Conservation (phyloP, 1,140 invertebrate species). For the Condylostylus longicornis region DNA sequence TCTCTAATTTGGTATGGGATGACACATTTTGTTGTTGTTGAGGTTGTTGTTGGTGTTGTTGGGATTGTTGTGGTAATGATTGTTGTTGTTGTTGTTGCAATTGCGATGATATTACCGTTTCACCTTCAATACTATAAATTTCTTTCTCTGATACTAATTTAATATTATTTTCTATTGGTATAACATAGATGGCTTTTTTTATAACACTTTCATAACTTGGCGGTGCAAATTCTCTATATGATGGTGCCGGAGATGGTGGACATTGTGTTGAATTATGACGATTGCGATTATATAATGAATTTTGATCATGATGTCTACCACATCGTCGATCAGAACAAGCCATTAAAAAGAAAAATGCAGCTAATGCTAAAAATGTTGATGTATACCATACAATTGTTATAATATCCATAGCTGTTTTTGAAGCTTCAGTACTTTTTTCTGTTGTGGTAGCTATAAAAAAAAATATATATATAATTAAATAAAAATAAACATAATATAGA, state of each 20-base stretch:
- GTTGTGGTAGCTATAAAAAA: conserved; percentile 6
- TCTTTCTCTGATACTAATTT: too few species aligned
- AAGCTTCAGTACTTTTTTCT: conserved; percentile 17
- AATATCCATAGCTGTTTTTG: conserved; percentile 30
- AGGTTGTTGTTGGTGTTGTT: too few species aligned
- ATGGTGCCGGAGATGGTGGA: conserved; percentile 28
- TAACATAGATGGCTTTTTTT: too few species aligned
- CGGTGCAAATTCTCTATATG: conserved; percentile 30
- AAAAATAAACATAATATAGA: neutral
- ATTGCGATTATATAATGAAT: conserved; percentile 6
- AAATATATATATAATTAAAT: conserved; percentile 1
- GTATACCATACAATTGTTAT: conserved; percentile 32
- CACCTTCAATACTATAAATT: too few species aligned
- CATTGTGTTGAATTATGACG: conserved; percentile 2
- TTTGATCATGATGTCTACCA: conserved; percentile 10
- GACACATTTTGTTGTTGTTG: too few species aligned
- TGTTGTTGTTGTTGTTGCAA: too few species aligned
- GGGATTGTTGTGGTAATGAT: too few species aligned
- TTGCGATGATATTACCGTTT: too few species aligned
- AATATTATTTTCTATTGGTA: too few species aligned
- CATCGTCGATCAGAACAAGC: conserved; percentile 28
- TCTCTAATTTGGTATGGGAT: too few species aligned
- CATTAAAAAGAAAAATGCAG: conserved; percentile 30
- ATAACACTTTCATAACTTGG: conserved; percentile 29
- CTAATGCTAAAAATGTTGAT: conserved; percentile 26